These are phyloP conservation scores for Rousettus leschenaultii DNA, from an alignment of 2,113 vertebrate species.

Conservation along the genomic window DNA sequence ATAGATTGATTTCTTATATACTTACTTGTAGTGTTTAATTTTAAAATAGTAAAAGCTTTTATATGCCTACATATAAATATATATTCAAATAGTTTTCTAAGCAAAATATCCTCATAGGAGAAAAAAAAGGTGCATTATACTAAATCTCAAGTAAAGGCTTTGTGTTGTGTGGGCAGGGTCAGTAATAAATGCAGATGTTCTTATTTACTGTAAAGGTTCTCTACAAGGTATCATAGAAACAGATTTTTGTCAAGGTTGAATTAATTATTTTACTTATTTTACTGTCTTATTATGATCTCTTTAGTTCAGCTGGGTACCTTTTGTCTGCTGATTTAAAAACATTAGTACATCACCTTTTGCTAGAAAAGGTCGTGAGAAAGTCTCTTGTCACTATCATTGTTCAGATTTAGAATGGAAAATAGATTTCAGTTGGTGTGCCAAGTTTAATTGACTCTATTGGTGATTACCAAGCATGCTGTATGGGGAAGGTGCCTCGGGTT, in stretches of 20 bases:
- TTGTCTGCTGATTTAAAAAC: background rate
- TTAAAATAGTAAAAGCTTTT: constrained; percentile 5
- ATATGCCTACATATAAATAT: background rate
- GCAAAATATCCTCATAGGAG: background rate
- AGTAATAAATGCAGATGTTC: background rate
- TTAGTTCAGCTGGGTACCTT: background rate
- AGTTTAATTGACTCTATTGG: background rate
- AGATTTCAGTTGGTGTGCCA: background rate
- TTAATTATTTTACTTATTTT: constrained; percentile 25
- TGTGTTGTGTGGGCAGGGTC: background rate
- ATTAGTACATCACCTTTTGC: background rate
- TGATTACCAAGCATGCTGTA: background rate
- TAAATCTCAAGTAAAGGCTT: background rate
- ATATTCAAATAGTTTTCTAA: background rate
- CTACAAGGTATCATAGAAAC: background rate
- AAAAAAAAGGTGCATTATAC: background rate
- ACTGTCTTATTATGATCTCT: background rate
- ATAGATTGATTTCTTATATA: background rate
- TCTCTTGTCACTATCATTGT: background rate
- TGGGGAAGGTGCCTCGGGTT: background rate
- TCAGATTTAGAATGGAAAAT: background rate
- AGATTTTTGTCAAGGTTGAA: background rate
- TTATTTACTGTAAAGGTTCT: background rate
- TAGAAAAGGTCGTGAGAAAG: background rate
- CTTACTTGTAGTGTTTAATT: background rate